Evolutionary conservation across 2,797 vertebrate species (phyloP).

Genomic region (Botia almorhae): DNA sequence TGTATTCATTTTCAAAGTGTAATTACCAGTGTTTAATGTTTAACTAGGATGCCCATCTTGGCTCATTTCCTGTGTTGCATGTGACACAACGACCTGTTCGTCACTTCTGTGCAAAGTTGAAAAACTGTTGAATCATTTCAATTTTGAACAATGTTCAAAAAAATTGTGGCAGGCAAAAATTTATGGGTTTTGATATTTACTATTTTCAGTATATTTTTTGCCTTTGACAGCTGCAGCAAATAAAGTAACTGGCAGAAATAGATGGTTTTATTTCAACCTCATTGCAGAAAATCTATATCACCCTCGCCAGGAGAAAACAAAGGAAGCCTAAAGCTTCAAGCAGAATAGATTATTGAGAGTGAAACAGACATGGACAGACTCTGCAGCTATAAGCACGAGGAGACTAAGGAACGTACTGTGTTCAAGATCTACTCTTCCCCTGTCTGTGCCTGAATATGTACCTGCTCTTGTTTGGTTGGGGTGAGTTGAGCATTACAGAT

Average conservation of each 20-base stretch:
- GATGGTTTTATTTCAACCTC: background rate
- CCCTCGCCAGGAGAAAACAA: background rate
- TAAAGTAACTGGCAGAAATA: background rate
- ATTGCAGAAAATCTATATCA: conserved; percentile 8
- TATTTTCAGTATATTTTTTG: background rate
- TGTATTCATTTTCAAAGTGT: too few species aligned
- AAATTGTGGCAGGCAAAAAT: too few species aligned
- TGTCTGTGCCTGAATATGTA: background rate
- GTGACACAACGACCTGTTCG: too few species aligned
- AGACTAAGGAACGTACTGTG: conserved; percentile 1
- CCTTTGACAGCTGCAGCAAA: background rate
- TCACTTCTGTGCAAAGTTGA: too few species aligned
- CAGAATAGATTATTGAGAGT: conserved; percentile 8
- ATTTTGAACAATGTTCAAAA: too few species aligned
- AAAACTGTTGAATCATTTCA: too few species aligned
- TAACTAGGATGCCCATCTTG: too few species aligned
- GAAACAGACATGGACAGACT: conserved; percentile 6
- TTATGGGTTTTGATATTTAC: too few species aligned
- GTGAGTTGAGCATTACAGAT: conserved; percentile 24
- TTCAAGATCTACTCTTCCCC: background rate
- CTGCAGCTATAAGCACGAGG: background rate
- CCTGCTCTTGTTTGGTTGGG: background rate
- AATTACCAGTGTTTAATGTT: too few species aligned
- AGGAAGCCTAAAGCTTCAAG: background rate
- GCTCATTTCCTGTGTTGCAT: too few species aligned